Conservation (phyloP, 2,113 vertebrate genomes). For the Elachura formosa region DNA sequence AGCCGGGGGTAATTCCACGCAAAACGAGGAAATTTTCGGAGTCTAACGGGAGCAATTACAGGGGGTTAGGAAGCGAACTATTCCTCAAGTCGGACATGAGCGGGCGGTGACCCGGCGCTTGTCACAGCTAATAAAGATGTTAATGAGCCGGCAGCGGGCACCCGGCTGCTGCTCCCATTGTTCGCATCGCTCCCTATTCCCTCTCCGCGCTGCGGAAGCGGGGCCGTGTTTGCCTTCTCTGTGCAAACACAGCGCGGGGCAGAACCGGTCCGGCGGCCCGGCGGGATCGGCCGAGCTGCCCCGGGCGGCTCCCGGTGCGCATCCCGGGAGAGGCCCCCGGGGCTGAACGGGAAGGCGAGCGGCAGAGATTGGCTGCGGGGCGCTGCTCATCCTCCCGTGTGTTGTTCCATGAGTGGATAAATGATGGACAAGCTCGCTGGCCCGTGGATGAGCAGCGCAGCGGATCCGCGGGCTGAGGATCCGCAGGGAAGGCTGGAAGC, state of each 20-base stretch:
- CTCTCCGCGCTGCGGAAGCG: neutral
- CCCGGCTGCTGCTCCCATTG: neutral
- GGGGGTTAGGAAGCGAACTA: neutral
- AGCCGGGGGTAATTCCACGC: neutral
- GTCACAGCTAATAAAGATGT: neutral
- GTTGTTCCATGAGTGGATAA: neutral
- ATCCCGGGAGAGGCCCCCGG: neutral
- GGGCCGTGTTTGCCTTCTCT: conserved; percentile 34
- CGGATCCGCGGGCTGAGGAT: neutral
- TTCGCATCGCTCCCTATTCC: neutral
- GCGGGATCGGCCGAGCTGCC: neutral
- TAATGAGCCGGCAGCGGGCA: neutral
- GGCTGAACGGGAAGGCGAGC: neutral
- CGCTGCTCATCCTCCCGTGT: neutral
- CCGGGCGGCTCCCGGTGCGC: neutral
- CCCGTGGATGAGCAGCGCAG: neutral
- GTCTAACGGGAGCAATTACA: neutral
- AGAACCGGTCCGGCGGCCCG: neutral
- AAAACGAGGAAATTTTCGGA: neutral
- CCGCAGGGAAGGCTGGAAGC: neutral
- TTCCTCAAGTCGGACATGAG: neutral
- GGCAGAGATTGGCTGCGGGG: neutral
- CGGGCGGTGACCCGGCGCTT: neutral
- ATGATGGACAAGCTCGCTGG: neutral
- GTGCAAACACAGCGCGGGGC: neutral